These are phyloP conservation scores for Pherbina coryleti DNA, from an alignment of 2,888 invertebrate genomes.

Conservation along the genomic window DNA sequence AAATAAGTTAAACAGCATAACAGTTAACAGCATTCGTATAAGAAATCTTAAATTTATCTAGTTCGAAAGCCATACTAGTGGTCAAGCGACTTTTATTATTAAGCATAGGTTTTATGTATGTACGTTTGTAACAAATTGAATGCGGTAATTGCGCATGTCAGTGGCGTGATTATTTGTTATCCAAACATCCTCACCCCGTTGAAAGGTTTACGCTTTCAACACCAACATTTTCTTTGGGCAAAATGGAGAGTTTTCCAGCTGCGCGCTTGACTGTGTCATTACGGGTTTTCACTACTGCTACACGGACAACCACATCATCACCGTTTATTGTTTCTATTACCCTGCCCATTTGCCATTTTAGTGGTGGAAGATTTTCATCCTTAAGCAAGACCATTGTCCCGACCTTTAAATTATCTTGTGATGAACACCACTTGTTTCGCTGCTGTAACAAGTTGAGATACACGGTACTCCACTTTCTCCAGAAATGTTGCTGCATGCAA, in stretches of 20 bases:
- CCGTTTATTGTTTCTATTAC: constrained; percentile 24
- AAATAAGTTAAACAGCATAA: no score
- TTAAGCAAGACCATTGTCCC: background rate
- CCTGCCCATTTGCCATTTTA: constrained; percentile 46
- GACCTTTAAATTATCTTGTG: constrained; percentile 22
- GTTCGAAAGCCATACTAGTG: no score
- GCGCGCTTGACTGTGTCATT: constrained; percentile 36
- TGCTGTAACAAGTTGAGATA: constrained; percentile 46
- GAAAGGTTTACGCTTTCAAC: constrained; percentile 42
- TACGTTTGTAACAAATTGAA: no score
- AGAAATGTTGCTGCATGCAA: constrained; percentile 44
- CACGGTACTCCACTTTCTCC: constrained; percentile 40
- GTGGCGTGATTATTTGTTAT: constrained; percentile 5
- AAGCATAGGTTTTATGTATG: no score
- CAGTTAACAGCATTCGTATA: no score
- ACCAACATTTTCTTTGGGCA: constrained; percentile 24
- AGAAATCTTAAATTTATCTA: no score
- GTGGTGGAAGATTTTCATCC: background rate
- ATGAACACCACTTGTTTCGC: constrained; percentile 44
- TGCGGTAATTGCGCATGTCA: no score
- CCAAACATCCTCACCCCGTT: constrained; percentile 45
- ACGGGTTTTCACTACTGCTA: constrained; percentile 37
- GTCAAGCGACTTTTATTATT: no score
- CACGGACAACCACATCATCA: constrained; percentile 36
- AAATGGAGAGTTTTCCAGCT: constrained; percentile 37